phyloP scores from a whole-genome alignment of 2,113 vertebrate genomes.

The Pionites leucogaster region DNA sequence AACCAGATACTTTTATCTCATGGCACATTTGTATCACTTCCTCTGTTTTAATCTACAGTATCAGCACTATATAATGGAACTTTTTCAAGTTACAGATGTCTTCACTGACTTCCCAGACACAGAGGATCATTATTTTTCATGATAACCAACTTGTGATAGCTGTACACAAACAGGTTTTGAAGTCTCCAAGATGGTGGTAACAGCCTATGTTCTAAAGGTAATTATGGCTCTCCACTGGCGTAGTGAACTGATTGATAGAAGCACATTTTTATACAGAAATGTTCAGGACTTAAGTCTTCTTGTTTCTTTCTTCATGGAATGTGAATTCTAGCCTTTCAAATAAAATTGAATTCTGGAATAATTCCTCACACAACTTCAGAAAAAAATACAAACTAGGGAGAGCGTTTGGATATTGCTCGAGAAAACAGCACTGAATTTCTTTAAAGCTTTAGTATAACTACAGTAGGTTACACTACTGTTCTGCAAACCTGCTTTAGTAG shows the following conservation, averaged over 20 bases:
- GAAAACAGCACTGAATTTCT: not conserved
- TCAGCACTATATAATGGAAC: not conserved
- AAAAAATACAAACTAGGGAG: not conserved
- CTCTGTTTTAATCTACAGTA: not conserved
- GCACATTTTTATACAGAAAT: not conserved
- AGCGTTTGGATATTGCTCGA: not conserved
- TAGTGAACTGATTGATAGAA: conserved; percentile 1
- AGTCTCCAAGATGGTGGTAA: not conserved
- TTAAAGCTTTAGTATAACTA: not conserved
- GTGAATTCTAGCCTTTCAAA: not conserved
- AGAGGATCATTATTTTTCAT: not conserved
- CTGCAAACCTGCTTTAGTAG: not conserved
- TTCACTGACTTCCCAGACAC: not conserved
- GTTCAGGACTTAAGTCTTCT: not conserved
- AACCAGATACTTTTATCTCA: not conserved
- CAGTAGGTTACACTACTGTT: not conserved
- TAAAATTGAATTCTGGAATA: not conserved
- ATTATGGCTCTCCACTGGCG: not conserved
- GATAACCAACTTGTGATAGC: not conserved
- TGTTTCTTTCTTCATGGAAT: not conserved
- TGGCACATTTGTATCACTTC: not conserved
- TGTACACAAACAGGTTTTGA: not conserved
- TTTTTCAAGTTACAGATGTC: not conserved
- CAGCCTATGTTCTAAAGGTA: not conserved
- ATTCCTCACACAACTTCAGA: not conserved